Percentiles rank a stretch among this genome's conserved stretches.
phyloP scores from a whole-genome alignment of 2,888 invertebrate genomes.

The Dasysyrphus tricinctus region DNA sequence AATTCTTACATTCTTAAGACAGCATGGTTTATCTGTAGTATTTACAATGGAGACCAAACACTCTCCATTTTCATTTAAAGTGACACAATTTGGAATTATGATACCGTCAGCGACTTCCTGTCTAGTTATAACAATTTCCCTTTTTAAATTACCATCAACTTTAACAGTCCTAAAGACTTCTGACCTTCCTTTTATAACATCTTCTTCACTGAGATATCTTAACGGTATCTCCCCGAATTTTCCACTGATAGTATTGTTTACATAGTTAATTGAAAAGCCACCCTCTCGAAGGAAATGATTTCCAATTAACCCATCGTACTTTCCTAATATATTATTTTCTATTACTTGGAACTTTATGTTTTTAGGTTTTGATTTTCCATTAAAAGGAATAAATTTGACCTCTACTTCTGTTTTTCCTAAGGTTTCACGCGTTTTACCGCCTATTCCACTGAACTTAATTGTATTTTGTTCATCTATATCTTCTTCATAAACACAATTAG shows the following conservation, averaged over 20 bases:
- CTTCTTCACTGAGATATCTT: constrained; percentile 6
- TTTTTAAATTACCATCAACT: constrained; percentile 18
- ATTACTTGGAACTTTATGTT: constrained; percentile 22
- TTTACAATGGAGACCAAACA: constrained; percentile 13
- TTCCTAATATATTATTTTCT: constrained; percentile 17
- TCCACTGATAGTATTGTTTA: background rate
- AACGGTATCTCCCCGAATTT: constrained; percentile 14
- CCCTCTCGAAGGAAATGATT: background rate
- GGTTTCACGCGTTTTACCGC: background rate
- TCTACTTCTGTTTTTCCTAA: constrained; percentile 1
- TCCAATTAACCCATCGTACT: background rate
- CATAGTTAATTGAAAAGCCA: background rate
- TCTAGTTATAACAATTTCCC: constrained; percentile 2
- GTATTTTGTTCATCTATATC: constrained; percentile 17
- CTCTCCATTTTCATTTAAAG: too few species aligned
- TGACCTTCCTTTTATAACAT: constrained; percentile 8
- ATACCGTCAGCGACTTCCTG: constrained; percentile 18
- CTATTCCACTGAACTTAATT: background rate
- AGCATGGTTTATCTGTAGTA: constrained; percentile 20
- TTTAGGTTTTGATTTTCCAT: constrained; percentile 5
- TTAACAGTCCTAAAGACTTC: constrained; percentile 18
- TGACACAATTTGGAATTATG: constrained; percentile 13
- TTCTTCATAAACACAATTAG: constrained; percentile 32
- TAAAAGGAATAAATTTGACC: constrained; percentile 2
- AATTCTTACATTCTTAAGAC: constrained; percentile 15